phyloP scores from a whole-genome alignment of 2,797 vertebrate genomes.

The Cheirogaleus major region DNA sequence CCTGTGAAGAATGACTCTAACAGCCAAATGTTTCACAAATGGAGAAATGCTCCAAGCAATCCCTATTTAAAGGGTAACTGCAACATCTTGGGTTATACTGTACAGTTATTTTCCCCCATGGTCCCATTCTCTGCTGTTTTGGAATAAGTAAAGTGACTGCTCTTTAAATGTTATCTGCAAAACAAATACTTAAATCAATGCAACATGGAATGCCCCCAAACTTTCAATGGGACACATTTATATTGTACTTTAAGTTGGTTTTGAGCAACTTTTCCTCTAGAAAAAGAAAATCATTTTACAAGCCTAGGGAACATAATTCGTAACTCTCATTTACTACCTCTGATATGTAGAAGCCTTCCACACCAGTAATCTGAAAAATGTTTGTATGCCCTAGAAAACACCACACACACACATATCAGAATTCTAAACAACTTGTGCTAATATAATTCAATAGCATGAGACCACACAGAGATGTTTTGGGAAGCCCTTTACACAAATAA shows the following conservation, averaged over 20 bases:
- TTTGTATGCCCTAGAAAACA: background rate
- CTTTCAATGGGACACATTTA: background rate
- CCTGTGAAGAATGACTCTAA: background rate
- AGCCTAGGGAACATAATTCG: background rate
- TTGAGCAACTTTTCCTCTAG: background rate
- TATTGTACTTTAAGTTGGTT: conserved; percentile 6
- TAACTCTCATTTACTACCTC: background rate
- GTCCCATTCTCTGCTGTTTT: background rate
- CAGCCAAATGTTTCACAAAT: background rate
- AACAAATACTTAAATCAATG: background rate
- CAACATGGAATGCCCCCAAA: background rate
- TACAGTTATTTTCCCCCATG: background rate
- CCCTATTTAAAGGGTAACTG: background rate
- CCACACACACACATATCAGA: background rate
- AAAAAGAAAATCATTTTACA: background rate
- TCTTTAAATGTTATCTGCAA: background rate
- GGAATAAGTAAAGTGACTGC: background rate
- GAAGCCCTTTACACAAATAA: conserved; percentile 32
- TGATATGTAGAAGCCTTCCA: background rate
- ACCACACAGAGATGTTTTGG: background rate
- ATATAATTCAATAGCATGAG: background rate
- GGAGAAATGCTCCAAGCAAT: background rate
- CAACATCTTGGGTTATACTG: background rate
- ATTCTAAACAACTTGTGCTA: background rate
- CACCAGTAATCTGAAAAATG: conserved; percentile 1